These are phyloP conservation scores for Nicator chloris DNA, from an alignment of 2,113 vertebrate genomes.

Conservation along the genomic window DNA sequence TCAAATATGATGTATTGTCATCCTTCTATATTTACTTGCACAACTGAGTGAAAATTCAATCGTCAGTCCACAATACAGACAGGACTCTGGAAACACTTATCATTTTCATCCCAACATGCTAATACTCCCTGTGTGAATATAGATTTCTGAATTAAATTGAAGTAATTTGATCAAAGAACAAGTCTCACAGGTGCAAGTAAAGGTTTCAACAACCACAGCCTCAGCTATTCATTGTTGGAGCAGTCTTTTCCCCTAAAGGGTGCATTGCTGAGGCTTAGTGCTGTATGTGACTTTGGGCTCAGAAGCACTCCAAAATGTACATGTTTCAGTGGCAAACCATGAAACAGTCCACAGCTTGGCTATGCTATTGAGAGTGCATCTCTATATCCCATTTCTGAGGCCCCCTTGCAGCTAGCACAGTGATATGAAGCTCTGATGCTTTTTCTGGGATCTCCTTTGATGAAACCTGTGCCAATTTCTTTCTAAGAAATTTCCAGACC, in stretches of 20 bases:
- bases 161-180: slow-evolving; percentile 63
- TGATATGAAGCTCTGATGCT: neutral
- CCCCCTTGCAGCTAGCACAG: neutral
- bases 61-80: slow-evolving; percentile 22
- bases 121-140: slow-evolving; percentile 42
- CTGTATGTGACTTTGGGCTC: neutral
- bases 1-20: neutral
- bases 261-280: neutral
- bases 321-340: neutral
- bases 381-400: neutral
- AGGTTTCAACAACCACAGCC: slow-evolving; percentile 13
- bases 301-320: neutral
- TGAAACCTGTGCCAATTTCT: neutral
- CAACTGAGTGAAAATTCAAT: slow-evolving; percentile 35
- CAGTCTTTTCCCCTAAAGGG: neutral
- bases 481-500: neutral
- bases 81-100: slow-evolving; percentile 26
- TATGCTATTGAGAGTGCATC: neutral
- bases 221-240: neutral
- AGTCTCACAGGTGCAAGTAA: neutral
- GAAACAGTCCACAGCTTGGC: neutral
- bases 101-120: slow-evolving; percentile 55
- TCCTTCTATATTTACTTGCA: slow-evolving; percentile 53
- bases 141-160: slow-evolving; percentile 72
- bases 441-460: neutral